These are phyloP conservation scores for Zaprionus kolodkinae DNA, from an alignment of 1,140 invertebrate species.

Conservation along the genomic window DNA sequence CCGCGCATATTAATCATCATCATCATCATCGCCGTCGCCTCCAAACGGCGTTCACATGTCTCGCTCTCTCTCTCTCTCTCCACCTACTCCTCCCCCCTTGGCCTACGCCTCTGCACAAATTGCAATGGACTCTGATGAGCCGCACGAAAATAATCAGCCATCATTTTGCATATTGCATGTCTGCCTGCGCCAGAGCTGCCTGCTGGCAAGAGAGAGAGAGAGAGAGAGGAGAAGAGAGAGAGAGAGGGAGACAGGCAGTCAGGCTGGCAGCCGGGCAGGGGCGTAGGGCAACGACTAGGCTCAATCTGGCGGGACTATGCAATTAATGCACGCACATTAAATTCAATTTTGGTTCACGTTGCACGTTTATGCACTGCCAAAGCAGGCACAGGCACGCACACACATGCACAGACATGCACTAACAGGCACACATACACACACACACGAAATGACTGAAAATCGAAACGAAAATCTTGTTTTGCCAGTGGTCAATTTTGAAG, in stretches of 20 bases:
- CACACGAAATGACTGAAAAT: constrained; percentile 9
- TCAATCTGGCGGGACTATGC: constrained; percentile 21
- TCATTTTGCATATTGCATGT: constrained; percentile 48
- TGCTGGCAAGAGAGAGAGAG: background rate
- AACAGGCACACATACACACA: too few relatives aligned
- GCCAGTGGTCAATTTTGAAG: background rate
- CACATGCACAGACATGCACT: background rate
- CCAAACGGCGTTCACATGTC: constrained; percentile 16
- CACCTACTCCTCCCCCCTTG: background rate
- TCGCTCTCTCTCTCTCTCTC: background rate
- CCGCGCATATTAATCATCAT: constrained; percentile 48
- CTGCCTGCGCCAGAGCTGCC: background rate
- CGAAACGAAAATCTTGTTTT: constrained; percentile 22
- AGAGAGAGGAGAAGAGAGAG: background rate
- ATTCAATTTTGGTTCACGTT: constrained; percentile 50
- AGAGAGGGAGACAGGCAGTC: background rate
- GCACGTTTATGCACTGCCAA: constrained; percentile 36
- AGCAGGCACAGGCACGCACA: constrained; percentile 15
- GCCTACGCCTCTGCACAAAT: constrained; percentile 22
- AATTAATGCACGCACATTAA: constrained; percentile 67
- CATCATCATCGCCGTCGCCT: constrained; percentile 13
- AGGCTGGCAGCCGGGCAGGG: too few relatives aligned
- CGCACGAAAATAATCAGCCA: constrained; percentile 51
- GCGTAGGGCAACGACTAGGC: background rate
- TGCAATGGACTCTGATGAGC: constrained; percentile 48